Conservation (phyloP, 2,888 invertebrate species). For the Flabesymbios commensalis region DNA sequence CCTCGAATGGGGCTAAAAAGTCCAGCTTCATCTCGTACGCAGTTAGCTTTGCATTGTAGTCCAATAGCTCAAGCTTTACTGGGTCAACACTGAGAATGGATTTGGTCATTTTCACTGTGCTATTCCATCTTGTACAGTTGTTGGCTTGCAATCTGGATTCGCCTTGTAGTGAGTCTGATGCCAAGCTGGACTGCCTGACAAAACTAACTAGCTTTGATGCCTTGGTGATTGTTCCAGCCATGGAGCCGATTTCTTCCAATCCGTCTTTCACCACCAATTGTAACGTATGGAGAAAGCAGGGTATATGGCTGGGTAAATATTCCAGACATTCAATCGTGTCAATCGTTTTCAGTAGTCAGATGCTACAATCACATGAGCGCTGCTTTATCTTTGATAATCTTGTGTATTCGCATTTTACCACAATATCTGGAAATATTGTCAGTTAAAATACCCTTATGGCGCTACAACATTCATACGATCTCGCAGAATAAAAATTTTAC, state of each 20-base stretch:
- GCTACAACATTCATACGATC: no score
- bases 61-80: background rate
- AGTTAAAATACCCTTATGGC: no score
- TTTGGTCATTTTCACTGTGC: background rate
- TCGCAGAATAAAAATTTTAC: no score
- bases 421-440: no score
- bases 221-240: slow-evolving; percentile 1
- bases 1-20: background rate
- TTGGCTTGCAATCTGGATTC: background rate
- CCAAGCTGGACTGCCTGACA: background rate
- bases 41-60: background rate
- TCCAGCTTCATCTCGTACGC: slow-evolving; percentile 2
- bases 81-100: slow-evolving; percentile 5
- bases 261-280: slow-evolving; percentile 1
- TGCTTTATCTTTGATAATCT: no score
- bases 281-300: background rate
- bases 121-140: slow-evolving; percentile 2
- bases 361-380: no score
- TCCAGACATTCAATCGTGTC: no score
- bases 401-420: no score
- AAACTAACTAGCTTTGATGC: background rate
- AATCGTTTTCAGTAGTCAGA: no score
- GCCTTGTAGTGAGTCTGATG: slow-evolving; percentile 3
- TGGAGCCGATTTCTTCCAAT: background rate
- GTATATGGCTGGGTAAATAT: no score